phyloP scores from a whole-genome alignment of 2,797 vertebrate genomes.

The Trichosurus vulpecula region DNA sequence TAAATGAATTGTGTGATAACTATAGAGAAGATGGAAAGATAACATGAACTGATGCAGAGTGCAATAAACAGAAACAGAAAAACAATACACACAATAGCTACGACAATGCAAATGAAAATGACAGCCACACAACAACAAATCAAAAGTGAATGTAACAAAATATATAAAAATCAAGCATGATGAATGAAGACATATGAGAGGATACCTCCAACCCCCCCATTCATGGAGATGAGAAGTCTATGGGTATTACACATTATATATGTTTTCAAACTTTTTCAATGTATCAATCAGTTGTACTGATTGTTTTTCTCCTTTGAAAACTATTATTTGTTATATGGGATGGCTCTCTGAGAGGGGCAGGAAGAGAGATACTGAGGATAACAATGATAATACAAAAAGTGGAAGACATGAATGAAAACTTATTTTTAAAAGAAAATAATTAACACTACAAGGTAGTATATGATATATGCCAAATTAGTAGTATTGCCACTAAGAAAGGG shows the following conservation, averaged over 20 bases:
- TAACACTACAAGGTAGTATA: not conserved
- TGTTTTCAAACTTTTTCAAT: not conserved
- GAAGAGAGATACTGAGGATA: not conserved
- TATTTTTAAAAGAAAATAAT: not conserved
- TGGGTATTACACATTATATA: not conserved
- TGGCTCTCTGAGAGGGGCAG: not conserved
- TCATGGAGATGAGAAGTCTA: not conserved
- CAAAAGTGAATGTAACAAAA: not conserved
- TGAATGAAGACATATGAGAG: not conserved
- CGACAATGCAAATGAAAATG: not conserved
- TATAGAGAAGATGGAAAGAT: not conserved
- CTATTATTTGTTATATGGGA: not conserved
- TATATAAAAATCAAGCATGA: not conserved
- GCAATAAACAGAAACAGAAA: not conserved
- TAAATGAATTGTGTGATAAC: not conserved
- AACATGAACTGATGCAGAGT: not conserved
- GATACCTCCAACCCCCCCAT: not conserved
- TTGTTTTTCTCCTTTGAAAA: not conserved
- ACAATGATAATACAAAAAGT: not conserved
- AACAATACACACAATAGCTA: not conserved
- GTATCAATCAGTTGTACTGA: not conserved
- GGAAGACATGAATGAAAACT: not conserved
- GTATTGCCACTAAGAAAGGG: not conserved
- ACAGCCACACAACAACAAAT: not conserved
- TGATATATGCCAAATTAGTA: not conserved